These are phyloP conservation scores for Aphis craccivora DNA, from an alignment of 1,140 invertebrate species.

Conservation along the genomic window DNA sequence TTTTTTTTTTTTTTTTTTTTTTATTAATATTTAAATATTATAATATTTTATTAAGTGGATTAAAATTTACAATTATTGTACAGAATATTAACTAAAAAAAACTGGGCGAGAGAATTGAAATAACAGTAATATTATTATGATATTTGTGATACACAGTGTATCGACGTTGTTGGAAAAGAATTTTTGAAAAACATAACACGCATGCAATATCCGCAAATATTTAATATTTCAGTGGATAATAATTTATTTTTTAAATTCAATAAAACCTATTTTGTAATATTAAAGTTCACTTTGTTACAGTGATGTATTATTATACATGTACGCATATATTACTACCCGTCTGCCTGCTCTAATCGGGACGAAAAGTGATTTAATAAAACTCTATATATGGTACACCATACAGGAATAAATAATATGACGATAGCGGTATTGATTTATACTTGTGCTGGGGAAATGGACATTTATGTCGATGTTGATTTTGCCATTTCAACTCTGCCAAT, in stretches of 20 bases:
- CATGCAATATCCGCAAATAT: background rate
- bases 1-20: background rate
- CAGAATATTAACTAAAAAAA: background rate
- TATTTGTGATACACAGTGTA: background rate
- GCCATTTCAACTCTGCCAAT: background rate
- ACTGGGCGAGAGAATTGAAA: background rate
- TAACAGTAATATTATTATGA: background rate
- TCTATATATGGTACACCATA: background rate
- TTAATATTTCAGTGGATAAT: too few relatives aligned
- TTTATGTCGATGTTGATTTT: constrained; percentile 3
- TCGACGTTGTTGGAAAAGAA: background rate
- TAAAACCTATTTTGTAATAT: background rate
- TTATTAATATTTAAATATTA: background rate
- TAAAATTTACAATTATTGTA: background rate
- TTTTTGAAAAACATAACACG: background rate
- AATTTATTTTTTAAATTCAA: background rate
- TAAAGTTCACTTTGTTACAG: background rate
- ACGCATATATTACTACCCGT: background rate
- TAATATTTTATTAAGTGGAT: background rate
- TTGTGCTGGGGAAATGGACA: background rate
- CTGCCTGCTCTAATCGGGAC: background rate
- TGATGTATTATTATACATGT: background rate
- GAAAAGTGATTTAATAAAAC: background rate
- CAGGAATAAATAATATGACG: background rate
- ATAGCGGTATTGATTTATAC: constrained; percentile 7